Percentiles rank a stretch among this genome's conserved stretches.
These are phyloP conservation scores for Conopomorpha cramerella DNA, from an alignment of 1,140 invertebrate species.

Conservation along the genomic window DNA sequence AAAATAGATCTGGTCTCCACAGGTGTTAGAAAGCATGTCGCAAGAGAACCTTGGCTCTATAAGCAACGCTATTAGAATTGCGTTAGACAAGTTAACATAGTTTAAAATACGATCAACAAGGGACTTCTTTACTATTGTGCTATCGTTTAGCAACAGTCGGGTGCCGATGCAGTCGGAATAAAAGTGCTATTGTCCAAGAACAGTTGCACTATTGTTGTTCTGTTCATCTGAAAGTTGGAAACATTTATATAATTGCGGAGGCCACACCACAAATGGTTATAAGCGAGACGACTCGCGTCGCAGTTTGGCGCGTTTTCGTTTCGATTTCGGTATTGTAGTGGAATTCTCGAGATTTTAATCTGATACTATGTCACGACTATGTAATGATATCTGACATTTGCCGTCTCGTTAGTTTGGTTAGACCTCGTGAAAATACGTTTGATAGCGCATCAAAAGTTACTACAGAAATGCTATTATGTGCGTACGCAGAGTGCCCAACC, in stretches of 20 bases:
- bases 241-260: constrained; percentile 40
- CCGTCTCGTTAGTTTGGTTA: no score
- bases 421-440: no score
- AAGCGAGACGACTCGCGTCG: no score
- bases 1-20: constrained; percentile 16
- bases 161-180: constrained; percentile 21
- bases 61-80: constrained; percentile 38
- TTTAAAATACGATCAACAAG: constrained; percentile 53
- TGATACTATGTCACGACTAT: constrained; percentile 24
- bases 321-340: no score
- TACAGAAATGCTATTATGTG: no score
- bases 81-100: constrained; percentile 38
- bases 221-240: constrained; percentile 38
- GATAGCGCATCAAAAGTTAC: no score
- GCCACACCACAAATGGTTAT: constrained; percentile 13
- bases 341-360: constrained; percentile 28
- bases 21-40: constrained; percentile 49
- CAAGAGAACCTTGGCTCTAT: constrained; percentile 40
- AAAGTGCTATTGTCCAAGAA: constrained; percentile 34
- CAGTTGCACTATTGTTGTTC: constrained; percentile 29
- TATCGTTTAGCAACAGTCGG: constrained; percentile 30
- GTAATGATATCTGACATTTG: constrained; percentile 20
- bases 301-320: no score
- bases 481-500: no score
- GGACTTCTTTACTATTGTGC: constrained; percentile 33